Evolutionary conservation across 2,113 vertebrate genomes (phyloP).

Genomic region (Morone chrysops): DNA sequence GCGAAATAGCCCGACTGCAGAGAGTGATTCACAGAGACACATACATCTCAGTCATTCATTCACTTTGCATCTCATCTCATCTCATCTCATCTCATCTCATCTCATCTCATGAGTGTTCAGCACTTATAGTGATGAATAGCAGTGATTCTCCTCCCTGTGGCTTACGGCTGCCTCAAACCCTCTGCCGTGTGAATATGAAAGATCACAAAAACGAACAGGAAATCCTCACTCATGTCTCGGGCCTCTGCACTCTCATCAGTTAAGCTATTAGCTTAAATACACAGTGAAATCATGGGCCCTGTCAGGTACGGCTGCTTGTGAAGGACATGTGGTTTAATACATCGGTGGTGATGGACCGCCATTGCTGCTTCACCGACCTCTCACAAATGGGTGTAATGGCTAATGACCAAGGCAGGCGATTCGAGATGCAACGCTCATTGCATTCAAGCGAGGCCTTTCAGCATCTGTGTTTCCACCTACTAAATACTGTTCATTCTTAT

Average conservation of each 20-base stretch:
- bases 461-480: slow-evolving; percentile 40
- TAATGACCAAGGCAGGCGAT: slow-evolving; percentile 58
- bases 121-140: slow-evolving; percentile 54
- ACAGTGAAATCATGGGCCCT: slow-evolving; percentile 37
- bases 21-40: slow-evolving; percentile 41
- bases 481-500: slow-evolving; percentile 34
- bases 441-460: slow-evolving; percentile 35
- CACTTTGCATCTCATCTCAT: slow-evolving; percentile 50
- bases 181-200: slow-evolving; percentile 9
- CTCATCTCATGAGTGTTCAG: slow-evolving; percentile 36
- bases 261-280: slow-evolving; percentile 50
- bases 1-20: slow-evolving; percentile 20
- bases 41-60: slow-evolving; percentile 38
- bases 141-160: slow-evolving; percentile 17
- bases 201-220: slow-evolving; percentile 18
- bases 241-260: slow-evolving; percentile 23
- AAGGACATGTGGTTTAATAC: slow-evolving; percentile 44
- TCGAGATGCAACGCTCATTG: slow-evolving; percentile 58
- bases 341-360: slow-evolving; percentile 19
- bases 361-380: slow-evolving; percentile 59
- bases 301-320: slow-evolving; percentile 41
- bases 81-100: slow-evolving; percentile 39
- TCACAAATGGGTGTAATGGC: slow-evolving; percentile 57
- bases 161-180: slow-evolving; percentile 14
- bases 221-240: neutral